Evolutionary conservation across 2,888 invertebrate genomes (phyloP), one percentile per base, ranked within the genome.

Genomic region (Macrosiphum euphorbiae): DNA sequence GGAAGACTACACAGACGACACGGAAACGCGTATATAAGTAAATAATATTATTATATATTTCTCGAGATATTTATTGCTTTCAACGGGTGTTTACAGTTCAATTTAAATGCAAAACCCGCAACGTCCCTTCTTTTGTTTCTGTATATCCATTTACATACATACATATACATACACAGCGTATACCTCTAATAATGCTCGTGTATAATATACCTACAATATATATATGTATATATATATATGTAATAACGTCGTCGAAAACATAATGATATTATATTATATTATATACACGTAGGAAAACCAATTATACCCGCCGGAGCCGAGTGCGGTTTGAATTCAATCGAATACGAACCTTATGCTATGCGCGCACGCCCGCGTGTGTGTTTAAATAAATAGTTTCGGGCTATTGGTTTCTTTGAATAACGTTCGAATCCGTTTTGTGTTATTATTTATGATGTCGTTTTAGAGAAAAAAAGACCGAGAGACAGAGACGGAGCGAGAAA

Each of bases 51-150:
- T 7, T 58, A 58, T 58, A 52, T 44, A 24, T 61, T 47, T 86
- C 61, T 58, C 35, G 47, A 47, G 47, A 93, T 89, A 86, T 94
- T 90, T 94, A 94, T 94, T 41, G 93, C 90, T 35, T 61, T 86
- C 85, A 20, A 94, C 93, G 90, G 93, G 85, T 86, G 93, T 94
- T 90, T 90, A 94, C 90, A 41, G 93, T 94, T 94, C 93, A 86
- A 94, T 94, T 94, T 94, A 94, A 94, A 94, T 90, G 93, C 93
- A 86, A 94, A 94, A 94, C 93, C 93, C 88, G 92, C 87, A 78
- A 78, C 89, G 88, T 92, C 67, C 86, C 90, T 94, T 90, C 13
- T 94, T 55, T 88, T 78, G 88, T 92, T 55, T 84, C 78, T 55
- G 52, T 35, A 44, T 58, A 58, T 24, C 55, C 55, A 52, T 44